Conservation (phyloP, 2,888 invertebrate genomes). For the Tridacna crocea region DNA sequence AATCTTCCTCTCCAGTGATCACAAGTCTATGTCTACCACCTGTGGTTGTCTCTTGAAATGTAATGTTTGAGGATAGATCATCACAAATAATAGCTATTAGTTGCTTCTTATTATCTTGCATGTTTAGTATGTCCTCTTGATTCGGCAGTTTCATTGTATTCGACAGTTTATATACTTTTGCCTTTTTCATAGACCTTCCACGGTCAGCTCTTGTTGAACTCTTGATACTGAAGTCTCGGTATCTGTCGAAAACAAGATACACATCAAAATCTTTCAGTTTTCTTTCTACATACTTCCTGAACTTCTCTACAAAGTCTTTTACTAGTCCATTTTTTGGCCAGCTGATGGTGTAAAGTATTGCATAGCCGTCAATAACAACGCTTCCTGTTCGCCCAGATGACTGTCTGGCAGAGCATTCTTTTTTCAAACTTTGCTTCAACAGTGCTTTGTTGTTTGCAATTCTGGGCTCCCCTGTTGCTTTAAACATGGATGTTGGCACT, state of each 20-base stretch:
- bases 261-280: background rate
- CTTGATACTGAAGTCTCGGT: too few species aligned
- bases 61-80: background rate
- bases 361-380: slow-evolving; percentile 13
- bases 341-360: slow-evolving; percentile 6
- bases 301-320: slow-evolving; percentile 1
- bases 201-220: background rate
- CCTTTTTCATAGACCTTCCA: background rate
- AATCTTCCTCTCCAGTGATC: background rate
- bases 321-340: slow-evolving; percentile 16
- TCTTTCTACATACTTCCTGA: background rate
- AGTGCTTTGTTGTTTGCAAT: too few species aligned
- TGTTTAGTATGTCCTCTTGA: background rate
- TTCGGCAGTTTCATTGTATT: too few species aligned
- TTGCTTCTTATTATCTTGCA: background rate
- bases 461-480: slow-evolving; percentile 33
- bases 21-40: background rate
- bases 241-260: slow-evolving; percentile 20
- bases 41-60: background rate
- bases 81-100: slow-evolving; percentile 1
- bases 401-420: background rate
- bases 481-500: slow-evolving; percentile 45
- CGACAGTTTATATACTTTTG: too few species aligned
- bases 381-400: too few species aligned
- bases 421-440: too few species aligned